These are phyloP conservation scores for Semotilus atromaculatus DNA, from an alignment of 2,797 vertebrate species.

Conservation along the genomic window DNA sequence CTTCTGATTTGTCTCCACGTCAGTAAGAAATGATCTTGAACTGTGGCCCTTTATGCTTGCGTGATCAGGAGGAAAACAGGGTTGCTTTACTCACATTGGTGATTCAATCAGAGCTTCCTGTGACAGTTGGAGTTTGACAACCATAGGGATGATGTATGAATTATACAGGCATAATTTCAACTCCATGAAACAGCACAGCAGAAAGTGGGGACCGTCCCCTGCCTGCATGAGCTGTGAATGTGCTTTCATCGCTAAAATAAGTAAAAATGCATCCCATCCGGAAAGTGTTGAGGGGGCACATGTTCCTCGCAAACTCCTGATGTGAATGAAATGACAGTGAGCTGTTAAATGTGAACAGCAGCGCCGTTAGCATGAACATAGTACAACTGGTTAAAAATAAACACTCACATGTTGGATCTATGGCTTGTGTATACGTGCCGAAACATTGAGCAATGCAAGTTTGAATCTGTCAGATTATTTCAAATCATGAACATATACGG, in stretches of 20 bases:
- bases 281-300: conserved; percentile 18
- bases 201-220: conserved; percentile 21
- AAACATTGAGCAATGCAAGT: neutral
- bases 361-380: neutral
- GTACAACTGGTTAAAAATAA: conserved; percentile 22
- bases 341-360: conserved; percentile 12
- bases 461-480: neutral
- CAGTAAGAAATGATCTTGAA: conserved; percentile 62
- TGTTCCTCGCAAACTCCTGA: conserved; percentile 12
- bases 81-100: conserved; percentile 48
- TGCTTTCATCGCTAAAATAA: conserved; percentile 16
- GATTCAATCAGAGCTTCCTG: conserved; percentile 58
- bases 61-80: conserved; percentile 56
- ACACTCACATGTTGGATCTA: neutral
- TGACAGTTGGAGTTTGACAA: conserved; percentile 52
- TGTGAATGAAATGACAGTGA: conserved; percentile 7
- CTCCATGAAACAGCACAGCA: conserved; percentile 47
- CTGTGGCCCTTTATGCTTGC: conserved; percentile 58
- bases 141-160: conserved; percentile 55
- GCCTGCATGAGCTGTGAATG: conserved; percentile 26
- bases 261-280: conserved; percentile 6
- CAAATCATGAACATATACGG: too few relatives aligned
- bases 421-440: neutral
- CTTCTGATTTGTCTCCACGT: conserved; percentile 50
- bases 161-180: conserved; percentile 60